phyloP scores from a whole-genome alignment of 2,797 vertebrate species.

The Taenioides sp. region DNA sequence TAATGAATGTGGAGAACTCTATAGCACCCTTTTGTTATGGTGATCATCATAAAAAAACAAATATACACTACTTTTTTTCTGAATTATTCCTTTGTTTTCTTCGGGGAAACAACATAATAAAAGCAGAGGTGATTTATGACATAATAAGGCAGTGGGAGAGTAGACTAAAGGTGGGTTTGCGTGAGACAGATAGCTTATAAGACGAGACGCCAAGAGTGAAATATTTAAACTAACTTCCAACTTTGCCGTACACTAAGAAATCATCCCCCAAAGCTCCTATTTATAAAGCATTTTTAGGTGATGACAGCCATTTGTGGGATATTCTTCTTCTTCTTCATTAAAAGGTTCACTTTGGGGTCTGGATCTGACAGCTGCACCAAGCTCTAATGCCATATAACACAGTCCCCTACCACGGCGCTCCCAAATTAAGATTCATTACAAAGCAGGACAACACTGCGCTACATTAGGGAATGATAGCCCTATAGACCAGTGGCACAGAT shows the following conservation, averaged over 20 bases:
- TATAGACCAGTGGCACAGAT: conserved; percentile 39
- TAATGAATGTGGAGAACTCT: conserved; percentile 17
- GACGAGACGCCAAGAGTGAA: conserved; percentile 21
- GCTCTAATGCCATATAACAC: conserved; percentile 48
- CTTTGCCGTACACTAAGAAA: conserved; percentile 29
- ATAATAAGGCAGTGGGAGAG: conserved; percentile 38
- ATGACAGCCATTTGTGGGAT: conserved; percentile 44
- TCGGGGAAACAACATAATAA: conserved; percentile 27
- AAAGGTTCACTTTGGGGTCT: conserved; percentile 35
- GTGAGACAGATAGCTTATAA: conserved; percentile 17
- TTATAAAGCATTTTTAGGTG: conserved; percentile 23
- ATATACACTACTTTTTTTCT: conserved; percentile 17
- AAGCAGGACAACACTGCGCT: conserved; percentile 57
- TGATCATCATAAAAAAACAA: conserved; percentile 26
- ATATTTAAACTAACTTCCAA: conserved; percentile 30
- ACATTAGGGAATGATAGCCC: conserved; percentile 64
- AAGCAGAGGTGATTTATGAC: conserved; percentile 42
- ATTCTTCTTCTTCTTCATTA: conserved; percentile 47
- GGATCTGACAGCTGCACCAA: conserved; percentile 46
- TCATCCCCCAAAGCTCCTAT: conserved; percentile 33
- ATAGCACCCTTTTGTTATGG: conserved; percentile 12
- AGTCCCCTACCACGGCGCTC: conserved; percentile 40
- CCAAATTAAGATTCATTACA: conserved; percentile 77
- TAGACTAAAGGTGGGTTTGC: conserved; percentile 26
- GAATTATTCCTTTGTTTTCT: conserved; percentile 30